phyloP scores from a whole-genome alignment of 2,888 invertebrate genomes.

The Lottia gigantea region DNA sequence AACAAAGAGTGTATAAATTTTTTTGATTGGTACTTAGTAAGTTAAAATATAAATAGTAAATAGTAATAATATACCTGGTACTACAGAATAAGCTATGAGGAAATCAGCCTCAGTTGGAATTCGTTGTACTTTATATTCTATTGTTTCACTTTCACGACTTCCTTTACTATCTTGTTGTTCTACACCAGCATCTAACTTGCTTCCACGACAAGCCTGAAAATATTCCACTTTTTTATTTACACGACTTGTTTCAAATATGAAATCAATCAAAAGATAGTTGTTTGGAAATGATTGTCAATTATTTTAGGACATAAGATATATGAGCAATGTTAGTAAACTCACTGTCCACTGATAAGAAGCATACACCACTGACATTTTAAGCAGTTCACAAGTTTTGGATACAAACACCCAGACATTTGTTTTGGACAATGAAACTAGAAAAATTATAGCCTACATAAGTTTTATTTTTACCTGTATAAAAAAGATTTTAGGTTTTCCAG shows the following conservation, averaged over 20 bases:
- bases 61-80: constrained; percentile 71
- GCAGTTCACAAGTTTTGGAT: too few species aligned
- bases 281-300: neutral
- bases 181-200: constrained; percentile 54
- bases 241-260: too few species aligned
- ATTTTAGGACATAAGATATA: neutral
- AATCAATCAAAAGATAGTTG: neutral
- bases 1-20: too few species aligned
- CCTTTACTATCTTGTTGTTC: constrained; percentile 36
- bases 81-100: constrained; percentile 65
- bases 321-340: neutral
- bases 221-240: constrained; percentile 11
- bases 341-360: too few species aligned
- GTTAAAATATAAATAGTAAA: too few species aligned
- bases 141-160: too few species aligned
- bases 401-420: too few species aligned
- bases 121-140: constrained; percentile 71
- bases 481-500: constrained; percentile 86
- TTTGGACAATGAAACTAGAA: too few species aligned
- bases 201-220: constrained; percentile 61
- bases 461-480: constrained; percentile 74
- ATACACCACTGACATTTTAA: neutral
- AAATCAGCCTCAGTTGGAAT: constrained; percentile 67
- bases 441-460: too few species aligned
- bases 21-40: too few species aligned